A percentile compares a stretch with the other conserved stretches of the same genome.
These are phyloP conservation scores for sheep (Ovis aries) DNA, from an alignment of 2,113 vertebrate species.

Conservation along the genomic window ARS-UI_Ramb_v3.0 NC_056061.1:44243001-44243500, in stretches of 20 bases:
- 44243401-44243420: not conserved
- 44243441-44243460: not conserved
- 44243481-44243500: not conserved
- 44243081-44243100: not conserved
- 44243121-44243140: not conserved
- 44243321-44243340: not conserved
- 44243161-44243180: not conserved
- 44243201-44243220: not conserved
- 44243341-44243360: not conserved
- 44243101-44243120: not conserved
- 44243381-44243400: not conserved
- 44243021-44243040: not conserved
- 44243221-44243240: not conserved
- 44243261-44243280: not conserved
- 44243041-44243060: not conserved
- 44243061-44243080: fast-evolving
- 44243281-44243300: not conserved
- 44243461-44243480: not conserved
- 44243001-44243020: not conserved
- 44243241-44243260: not conserved
- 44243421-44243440: not conserved
- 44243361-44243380: not conserved
- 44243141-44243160: not conserved
- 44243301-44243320: not conserved
- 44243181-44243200: not conserved